These are phyloP conservation scores for Aradophagus sp. DNA, from an alignment of 1,140 invertebrate genomes.

Conservation along the genomic window DNA sequence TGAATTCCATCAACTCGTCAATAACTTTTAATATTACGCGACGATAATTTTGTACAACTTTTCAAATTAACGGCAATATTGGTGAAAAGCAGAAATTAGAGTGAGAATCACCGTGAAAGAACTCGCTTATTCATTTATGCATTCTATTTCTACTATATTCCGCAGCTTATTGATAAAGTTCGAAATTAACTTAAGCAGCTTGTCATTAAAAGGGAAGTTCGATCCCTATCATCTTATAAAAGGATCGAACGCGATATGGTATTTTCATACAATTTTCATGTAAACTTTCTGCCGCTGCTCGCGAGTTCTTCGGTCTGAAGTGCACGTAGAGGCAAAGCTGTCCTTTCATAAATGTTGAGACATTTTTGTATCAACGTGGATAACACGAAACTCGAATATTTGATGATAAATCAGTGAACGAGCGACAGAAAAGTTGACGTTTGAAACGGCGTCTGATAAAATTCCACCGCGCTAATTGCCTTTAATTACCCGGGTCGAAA, in stretches of 20 bases:
- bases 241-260: slow-evolving; percentile 21
- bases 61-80: too few relatives aligned
- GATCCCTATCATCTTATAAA: slow-evolving; percentile 39
- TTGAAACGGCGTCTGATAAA: slow-evolving; percentile 1
- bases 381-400: neutral
- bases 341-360: slow-evolving; percentile 37
- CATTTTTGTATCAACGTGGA: slow-evolving; percentile 8
- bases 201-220: slow-evolving; percentile 29
- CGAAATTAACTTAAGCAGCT: slow-evolving; percentile 34
- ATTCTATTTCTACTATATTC: slow-evolving; percentile 33
- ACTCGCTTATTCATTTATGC: too few relatives aligned
- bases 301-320: slow-evolving; percentile 10
- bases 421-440: slow-evolving; percentile 1
- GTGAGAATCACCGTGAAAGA: too few relatives aligned
- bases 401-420: slow-evolving; percentile 37
- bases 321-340: slow-evolving; percentile 2
- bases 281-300: slow-evolving; percentile 14
- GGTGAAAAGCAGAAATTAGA: too few relatives aligned
- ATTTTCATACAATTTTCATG: slow-evolving; percentile 32
- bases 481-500: slow-evolving; percentile 10
- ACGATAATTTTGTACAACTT: too few relatives aligned
- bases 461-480: slow-evolving; percentile 23
- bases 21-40: too few relatives aligned
- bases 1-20: too few relatives aligned
- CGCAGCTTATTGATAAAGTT: slow-evolving; percentile 45